These are phyloP conservation scores for Listronotus bonariensis DNA, from an alignment of 1,140 invertebrate species.

Conservation along the genomic window DNA sequence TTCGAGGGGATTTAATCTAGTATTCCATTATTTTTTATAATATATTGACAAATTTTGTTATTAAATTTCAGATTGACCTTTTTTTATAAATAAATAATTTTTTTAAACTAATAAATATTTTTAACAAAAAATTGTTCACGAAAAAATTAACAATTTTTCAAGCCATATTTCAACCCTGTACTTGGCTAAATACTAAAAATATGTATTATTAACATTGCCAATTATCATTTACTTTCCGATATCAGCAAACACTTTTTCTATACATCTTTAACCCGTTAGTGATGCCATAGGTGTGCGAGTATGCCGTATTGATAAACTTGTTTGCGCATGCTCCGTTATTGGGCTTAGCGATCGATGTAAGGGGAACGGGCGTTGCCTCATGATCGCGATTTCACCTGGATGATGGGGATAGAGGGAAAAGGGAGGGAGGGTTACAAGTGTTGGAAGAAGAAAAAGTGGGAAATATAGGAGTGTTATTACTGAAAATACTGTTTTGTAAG, in stretches of 20 bases:
- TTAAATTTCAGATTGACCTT: too few relatives aligned
- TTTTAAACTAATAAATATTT: too few relatives aligned
- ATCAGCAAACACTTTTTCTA: background rate
- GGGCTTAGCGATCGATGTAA: conserved; percentile 16
- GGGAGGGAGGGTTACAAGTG: conserved; percentile 22
- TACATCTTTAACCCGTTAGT: background rate
- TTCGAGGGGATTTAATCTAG: too few relatives aligned
- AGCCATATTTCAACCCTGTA: too few relatives aligned
- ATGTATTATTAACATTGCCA: too few relatives aligned
- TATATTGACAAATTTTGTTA: too few relatives aligned
- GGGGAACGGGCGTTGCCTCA: conserved; percentile 33
- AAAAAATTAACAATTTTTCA: too few relatives aligned
- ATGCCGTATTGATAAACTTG: conserved; percentile 20
- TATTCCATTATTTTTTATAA: too few relatives aligned
- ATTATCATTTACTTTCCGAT: background rate
- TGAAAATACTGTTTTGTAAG: conserved; percentile 10
- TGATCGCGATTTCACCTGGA: conserved; percentile 31
- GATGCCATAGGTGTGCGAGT: conserved; percentile 24
- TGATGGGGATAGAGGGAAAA: conserved; percentile 4
- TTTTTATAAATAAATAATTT: too few relatives aligned
- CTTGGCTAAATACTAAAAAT: too few relatives aligned
- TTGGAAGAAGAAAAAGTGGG: conserved; percentile 22
- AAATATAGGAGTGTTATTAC: conserved; percentile 27
- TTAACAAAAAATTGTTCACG: too few relatives aligned
- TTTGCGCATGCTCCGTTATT: conserved; percentile 6